Percentiles rank a stretch among this genome's conserved stretches.
Evolutionary conservation across 35 echinoderm and acorn worm genomes (phyloP).

Genomic region (Lytechinus variegatus): DNA sequence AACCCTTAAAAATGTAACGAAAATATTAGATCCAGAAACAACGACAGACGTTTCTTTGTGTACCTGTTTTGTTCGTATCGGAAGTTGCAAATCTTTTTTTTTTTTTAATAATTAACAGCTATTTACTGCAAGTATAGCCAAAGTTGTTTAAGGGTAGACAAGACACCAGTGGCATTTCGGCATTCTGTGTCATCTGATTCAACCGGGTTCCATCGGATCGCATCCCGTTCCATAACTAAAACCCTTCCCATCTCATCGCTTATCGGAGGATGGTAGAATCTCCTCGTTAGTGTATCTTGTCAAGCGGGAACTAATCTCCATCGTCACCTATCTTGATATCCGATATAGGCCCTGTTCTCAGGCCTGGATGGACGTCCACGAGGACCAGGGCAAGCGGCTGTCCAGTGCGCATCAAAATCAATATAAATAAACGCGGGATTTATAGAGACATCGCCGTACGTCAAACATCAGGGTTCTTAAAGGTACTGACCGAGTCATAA

Average conservation of each 20-base stretch:
- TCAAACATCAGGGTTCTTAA: background rate
- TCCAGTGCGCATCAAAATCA: slow-evolving; percentile 3
- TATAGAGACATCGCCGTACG: background rate
- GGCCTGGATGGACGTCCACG: background rate
- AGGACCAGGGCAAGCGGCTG: background rate
- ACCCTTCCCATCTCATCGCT: background rate
- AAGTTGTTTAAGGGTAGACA: background rate
- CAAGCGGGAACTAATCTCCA: background rate
- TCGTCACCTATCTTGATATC: background rate
- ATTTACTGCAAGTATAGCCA: background rate
- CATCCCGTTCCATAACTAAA: background rate
- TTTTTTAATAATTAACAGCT: too few species aligned
- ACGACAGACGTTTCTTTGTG: too few species aligned
- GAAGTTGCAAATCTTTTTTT: too few species aligned
- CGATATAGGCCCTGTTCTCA: background rate
- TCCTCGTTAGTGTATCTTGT: background rate
- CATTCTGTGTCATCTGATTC: background rate
- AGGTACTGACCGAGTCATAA: background rate
- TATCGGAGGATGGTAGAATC: background rate
- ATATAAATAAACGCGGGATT: slow-evolving; percentile 13
- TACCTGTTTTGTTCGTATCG: too few species aligned
- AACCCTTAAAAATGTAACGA: too few species aligned
- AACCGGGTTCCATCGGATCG: background rate
- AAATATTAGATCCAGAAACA: too few species aligned
- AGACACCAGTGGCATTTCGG: background rate